phyloP scores from a whole-genome alignment of 2,888 invertebrate genomes.

The Archips crataeganus region DNA sequence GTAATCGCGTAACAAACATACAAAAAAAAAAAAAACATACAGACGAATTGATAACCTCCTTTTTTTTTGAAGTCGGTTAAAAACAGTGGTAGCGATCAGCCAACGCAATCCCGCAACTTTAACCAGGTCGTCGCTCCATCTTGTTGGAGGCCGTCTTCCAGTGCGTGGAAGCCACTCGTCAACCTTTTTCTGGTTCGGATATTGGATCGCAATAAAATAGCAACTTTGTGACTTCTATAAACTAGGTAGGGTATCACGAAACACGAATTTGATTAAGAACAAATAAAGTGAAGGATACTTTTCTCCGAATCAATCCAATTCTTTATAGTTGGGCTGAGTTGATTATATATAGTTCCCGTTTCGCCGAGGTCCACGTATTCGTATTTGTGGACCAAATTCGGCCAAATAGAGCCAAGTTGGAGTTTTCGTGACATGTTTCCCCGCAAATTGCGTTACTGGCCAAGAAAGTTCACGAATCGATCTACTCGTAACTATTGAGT shows the following conservation, averaged over 20 bases:
- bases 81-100: too few species aligned
- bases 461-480: neutral
- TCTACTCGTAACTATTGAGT: neutral
- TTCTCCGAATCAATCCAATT: neutral
- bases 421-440: conserved; percentile 13
- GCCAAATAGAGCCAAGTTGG: neutral
- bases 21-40: too few species aligned
- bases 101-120: too few species aligned
- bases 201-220: too few species aligned
- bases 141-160: too few species aligned
- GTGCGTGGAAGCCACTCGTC: too few species aligned
- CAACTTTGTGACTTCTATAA: neutral
- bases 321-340: neutral
- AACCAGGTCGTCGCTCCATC: too few species aligned
- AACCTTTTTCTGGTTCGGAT: too few species aligned
- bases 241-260: neutral
- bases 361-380: neutral
- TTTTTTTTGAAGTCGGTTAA: too few species aligned
- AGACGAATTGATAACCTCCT: too few species aligned
- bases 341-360: neutral
- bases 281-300: conserved; percentile 9
- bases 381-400: neutral
- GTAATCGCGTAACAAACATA: too few species aligned
- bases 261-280: conserved; percentile 5
- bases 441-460: conserved; percentile 5